A percentile compares a stretch with the other conserved stretches of the same genome.
phyloP scores from a whole-genome alignment of 2,797 vertebrate genomes.

The Ateles fusciceps region DNA sequence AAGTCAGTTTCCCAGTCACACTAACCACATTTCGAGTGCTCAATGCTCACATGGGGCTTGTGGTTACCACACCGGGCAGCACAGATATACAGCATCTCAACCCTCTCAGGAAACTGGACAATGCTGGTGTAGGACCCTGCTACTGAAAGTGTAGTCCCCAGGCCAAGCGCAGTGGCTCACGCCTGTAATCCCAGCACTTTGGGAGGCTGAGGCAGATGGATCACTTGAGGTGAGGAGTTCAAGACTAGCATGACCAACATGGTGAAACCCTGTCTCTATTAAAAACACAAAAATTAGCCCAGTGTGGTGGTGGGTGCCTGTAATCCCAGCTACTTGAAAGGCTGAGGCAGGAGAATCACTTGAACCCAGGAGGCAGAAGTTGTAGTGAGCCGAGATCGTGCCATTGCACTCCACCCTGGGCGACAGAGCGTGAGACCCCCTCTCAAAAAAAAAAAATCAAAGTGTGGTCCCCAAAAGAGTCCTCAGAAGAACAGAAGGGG shows the following conservation, averaged over 20 bases:
- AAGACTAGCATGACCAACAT: too few species aligned
- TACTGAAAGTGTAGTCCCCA: background rate
- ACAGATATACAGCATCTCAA: background rate
- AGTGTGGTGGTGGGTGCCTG: too few species aligned
- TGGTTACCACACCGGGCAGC: fast-evolving
- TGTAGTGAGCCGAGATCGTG: too few species aligned
- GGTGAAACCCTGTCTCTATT: too few species aligned
- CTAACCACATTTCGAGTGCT: background rate
- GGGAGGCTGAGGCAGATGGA: too few species aligned
- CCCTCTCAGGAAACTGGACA: background rate
- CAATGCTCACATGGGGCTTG: background rate
- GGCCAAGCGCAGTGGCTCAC: fast-evolving
- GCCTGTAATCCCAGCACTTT: too few species aligned
- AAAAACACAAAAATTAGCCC: too few species aligned
- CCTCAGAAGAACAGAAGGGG: too few species aligned
- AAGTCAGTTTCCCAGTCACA: background rate
- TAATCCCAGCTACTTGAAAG: too few species aligned
- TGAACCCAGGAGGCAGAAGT: too few species aligned
- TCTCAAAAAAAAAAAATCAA: background rate
- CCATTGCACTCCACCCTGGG: background rate
- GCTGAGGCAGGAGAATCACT: too few species aligned
- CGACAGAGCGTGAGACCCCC: background rate
- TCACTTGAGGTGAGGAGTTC: too few species aligned
- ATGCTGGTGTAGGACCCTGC: background rate
- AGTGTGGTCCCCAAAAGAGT: background rate